phyloP scores from a whole-genome alignment of 2,113 vertebrate genomes.

The Neomonachus schauinslandi region DNA sequence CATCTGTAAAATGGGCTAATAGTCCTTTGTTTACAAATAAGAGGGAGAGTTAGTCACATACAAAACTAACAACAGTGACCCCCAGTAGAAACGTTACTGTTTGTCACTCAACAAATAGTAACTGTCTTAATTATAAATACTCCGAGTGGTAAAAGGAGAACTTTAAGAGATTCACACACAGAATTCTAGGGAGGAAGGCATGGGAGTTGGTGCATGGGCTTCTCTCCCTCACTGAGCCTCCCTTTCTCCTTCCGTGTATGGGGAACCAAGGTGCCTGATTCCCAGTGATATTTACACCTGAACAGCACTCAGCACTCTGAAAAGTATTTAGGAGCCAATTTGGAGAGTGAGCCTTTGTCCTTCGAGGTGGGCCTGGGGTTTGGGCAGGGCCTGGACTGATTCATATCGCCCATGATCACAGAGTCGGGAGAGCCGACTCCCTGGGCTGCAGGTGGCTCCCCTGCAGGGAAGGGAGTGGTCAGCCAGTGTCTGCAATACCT shows the following conservation, averaged over 20 bases:
- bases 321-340: background rate
- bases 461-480: rapidly evolving
- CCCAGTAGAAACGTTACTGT: background rate
- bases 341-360: background rate
- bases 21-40: background rate
- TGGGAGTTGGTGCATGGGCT: rapidly evolving
- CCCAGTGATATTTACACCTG: rapidly evolving
- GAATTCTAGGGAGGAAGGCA: background rate
- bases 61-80: background rate
- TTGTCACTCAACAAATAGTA: background rate
- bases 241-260: background rate
- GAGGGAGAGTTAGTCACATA: background rate
- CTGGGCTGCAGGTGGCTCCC: background rate
- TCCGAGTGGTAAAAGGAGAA: background rate
- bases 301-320: background rate
- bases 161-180: rapidly evolving
- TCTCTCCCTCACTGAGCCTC: background rate
- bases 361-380: rapidly evolving
- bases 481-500: too few species aligned
- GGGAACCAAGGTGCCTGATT: background rate
- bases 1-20: background rate
- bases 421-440: background rate
- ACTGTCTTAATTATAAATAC: background rate
- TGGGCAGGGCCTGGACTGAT: background rate
- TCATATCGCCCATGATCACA: rapidly evolving